Evolutionary conservation across 2,888 invertebrate species (phyloP), one percentile per base, ranked within the genome.

Genomic region (Nomada lathburiana): DNA sequence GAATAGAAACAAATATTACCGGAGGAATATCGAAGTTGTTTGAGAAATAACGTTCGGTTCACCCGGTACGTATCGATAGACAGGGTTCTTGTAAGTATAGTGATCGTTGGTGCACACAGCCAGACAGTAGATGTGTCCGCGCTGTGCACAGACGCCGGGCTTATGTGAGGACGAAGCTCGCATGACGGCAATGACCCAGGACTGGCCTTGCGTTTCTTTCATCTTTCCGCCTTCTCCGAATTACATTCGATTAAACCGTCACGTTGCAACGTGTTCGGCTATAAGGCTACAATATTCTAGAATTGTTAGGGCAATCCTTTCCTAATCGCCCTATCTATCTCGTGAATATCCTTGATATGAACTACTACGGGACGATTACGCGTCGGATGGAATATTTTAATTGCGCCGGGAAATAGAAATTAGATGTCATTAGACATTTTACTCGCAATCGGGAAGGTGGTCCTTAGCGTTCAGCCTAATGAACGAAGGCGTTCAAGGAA

Each of bases 171-270:
- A 82, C 83, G 81, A 74, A 71, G 82, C 82, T 87, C 86, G 88
- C 87, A 86, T 85, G 89, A 89, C 92, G 92, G 92, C 92, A 92
- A 92, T 92, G 92, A 92, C 92, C 92, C 90, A 91, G 85, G 89
- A 86, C 86, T 89, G 91, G 89, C 91, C 91, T 92, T 91, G 91
- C 91, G 86, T 91, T 90, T 91, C 90, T 91, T 90, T 92, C 91
- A 88, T 91, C 90, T 91, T 91, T 89, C 88, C 88, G 89, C 87
- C 88, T 90, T 89, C 88, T 88, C 88, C 89, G 86, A 90, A 90
- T 89, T 88, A 83, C 85, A 72, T 85, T 81, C 86, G 89, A 89
- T 88, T 88, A 87, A 86, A 87, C 88, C 83, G 82, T 87, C 74
- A 76, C 77, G 80, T 77, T 80, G 75, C 60, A 26, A 65, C 77